These are phyloP conservation scores for Pangasius djambal DNA, from an alignment of 2,797 vertebrate genomes.

Conservation along the genomic window DNA sequence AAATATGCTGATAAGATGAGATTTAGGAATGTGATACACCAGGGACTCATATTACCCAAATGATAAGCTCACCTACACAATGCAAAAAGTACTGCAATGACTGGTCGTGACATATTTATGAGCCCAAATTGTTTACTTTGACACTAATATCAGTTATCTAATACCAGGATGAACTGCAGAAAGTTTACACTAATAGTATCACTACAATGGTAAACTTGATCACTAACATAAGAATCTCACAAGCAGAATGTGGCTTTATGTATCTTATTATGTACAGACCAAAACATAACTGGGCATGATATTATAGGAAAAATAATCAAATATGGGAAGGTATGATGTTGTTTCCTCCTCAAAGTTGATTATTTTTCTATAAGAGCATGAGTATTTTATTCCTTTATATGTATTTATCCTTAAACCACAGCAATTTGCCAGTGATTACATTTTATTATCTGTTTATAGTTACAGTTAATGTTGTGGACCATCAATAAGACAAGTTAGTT, in stretches of 20 bases:
- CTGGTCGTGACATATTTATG: conserved; percentile 5
- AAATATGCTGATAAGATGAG: conserved; percentile 31
- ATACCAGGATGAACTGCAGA: background rate
- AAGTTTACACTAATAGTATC: background rate
- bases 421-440: no score
- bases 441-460: background rate
- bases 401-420: background rate
- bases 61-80: background rate
- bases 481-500: background rate
- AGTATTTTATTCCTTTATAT: background rate
- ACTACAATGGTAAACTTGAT: background rate
- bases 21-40: conserved; percentile 30
- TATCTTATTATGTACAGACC: background rate
- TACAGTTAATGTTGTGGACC: background rate
- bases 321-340: background rate
- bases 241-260: background rate
- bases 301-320: background rate
- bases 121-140: background rate
- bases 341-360: background rate
- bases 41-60: conserved; percentile 17
- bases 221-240: background rate
- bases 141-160: background rate
- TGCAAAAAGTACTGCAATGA: conserved; percentile 2
- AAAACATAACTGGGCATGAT: background rate
- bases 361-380: background rate